A percentile compares a stretch with the other conserved stretches of the same genome.
These are phyloP conservation scores for Neosilurus mollespiculum DNA, from an alignment of 2,797 vertebrate genomes.

Conservation along the genomic window DNA sequence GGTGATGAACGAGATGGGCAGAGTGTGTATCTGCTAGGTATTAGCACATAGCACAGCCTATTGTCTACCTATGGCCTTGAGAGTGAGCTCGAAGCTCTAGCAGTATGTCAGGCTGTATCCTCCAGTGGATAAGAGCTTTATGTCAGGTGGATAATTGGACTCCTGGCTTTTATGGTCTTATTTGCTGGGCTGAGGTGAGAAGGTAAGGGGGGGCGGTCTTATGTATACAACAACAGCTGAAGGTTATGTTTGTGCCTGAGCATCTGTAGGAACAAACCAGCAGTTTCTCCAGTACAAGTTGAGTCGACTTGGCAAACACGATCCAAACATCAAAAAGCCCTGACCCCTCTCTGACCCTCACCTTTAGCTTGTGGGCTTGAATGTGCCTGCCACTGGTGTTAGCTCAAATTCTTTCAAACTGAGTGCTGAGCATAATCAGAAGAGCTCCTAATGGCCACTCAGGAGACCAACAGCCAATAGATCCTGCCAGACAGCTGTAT, in stretches of 20 bases:
- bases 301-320: conserved; percentile 34
- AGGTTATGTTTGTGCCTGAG: conserved; percentile 51
- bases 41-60: conserved; percentile 39
- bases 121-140: conserved; percentile 56
- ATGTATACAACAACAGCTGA: conserved; percentile 55
- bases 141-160: conserved; percentile 59
- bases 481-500: conserved; percentile 57
- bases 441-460: conserved; percentile 67
- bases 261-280: conserved; percentile 39
- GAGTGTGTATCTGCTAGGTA: conserved; percentile 68
- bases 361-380: conserved; percentile 36
- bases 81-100: conserved; percentile 40
- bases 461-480: conserved; percentile 57
- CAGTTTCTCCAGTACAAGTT: conserved; percentile 14
- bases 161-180: conserved; percentile 56
- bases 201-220: conserved; percentile 29
- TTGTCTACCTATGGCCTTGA: conserved; percentile 50
- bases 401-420: conserved; percentile 43
- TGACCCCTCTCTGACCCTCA: conserved; percentile 41
- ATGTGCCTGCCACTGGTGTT: conserved; percentile 21
- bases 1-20: conserved; percentile 64
- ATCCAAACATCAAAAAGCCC: conserved; percentile 31
- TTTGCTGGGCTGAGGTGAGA: conserved; percentile 35
- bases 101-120: conserved; percentile 51
- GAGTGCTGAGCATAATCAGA: conserved; percentile 58